These are phyloP conservation scores for Dryas iulia DNA, from an alignment of 1,140 invertebrate genomes.

Conservation along the genomic window DNA sequence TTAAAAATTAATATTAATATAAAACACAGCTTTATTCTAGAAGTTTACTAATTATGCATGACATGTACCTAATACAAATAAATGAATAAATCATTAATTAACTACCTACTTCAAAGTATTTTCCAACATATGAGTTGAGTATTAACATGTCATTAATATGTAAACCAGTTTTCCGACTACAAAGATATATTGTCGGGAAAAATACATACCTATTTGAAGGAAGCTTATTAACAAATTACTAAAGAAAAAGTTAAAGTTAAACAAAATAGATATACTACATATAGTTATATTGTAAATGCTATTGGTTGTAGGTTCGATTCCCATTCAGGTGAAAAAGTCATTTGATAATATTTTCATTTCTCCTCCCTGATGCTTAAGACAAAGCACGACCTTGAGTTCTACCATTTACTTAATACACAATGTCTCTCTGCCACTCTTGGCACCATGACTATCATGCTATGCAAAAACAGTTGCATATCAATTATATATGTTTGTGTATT, in stretches of 20 bases:
- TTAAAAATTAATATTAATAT: too few species aligned
- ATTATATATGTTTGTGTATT: too few species aligned
- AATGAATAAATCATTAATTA: slow-evolving; percentile 2
- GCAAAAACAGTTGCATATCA: too few species aligned
- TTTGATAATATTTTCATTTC: too few species aligned
- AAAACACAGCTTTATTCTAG: neutral
- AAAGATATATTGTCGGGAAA: neutral
- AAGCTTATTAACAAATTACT: neutral
- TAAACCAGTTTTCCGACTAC: neutral
- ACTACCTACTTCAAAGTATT: neutral
- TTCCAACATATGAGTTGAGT: neutral
- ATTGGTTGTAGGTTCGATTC: too few species aligned
- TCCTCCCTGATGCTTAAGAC: too few species aligned
- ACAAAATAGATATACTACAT: neutral
- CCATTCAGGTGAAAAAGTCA: too few species aligned
- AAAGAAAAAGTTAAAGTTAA: neutral
- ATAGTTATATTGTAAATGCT: neutral
- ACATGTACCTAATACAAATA: neutral
- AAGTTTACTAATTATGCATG: neutral
- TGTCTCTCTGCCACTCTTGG: too few species aligned
- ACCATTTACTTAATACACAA: too few species aligned
- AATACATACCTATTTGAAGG: neutral
- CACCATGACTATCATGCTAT: too few species aligned
- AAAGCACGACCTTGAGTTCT: too few species aligned
- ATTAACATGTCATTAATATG: neutral